Percentiles rank a stretch among this genome's conserved stretches.
Evolutionary conservation across 1,140 invertebrate genomes (phyloP).

Genomic region (Philopotamus ludificatus): DNA sequence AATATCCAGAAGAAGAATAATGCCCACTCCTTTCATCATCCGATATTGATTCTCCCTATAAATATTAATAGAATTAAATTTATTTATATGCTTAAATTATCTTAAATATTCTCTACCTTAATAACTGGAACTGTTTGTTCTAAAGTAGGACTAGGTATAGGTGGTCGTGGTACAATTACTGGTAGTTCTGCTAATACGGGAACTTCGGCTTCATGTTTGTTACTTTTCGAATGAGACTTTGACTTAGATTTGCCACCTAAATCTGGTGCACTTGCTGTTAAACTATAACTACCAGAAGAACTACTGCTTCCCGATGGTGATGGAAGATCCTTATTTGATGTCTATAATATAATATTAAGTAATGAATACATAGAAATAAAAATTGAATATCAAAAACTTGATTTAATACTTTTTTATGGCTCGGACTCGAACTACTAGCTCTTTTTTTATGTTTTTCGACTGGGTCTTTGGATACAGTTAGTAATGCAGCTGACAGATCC

Average conservation of each 20-base stretch:
- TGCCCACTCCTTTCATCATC: constrained; percentile 69
- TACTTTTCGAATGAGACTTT: constrained; percentile 41
- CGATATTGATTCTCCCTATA: constrained; percentile 56
- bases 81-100: not conserved
- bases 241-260: constrained; percentile 47
- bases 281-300: constrained; percentile 66
- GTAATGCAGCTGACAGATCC: constrained; percentile 9
- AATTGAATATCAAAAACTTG: too few species aligned
- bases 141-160: constrained; percentile 42
- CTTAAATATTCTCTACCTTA: constrained; percentile 35
- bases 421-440: constrained; percentile 31
- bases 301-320: constrained; percentile 62
- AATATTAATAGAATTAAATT: not conserved
- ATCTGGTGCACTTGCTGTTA: constrained; percentile 59
- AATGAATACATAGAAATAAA: too few species aligned
- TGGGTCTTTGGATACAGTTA: constrained; percentile 20
- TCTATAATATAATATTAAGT: constrained; percentile 29
- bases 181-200: constrained; percentile 30
- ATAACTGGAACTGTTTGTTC: constrained; percentile 39
- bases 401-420: constrained; percentile 31
- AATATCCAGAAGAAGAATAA: constrained; percentile 76
- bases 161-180: constrained; percentile 22
- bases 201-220: constrained; percentile 41
- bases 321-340: constrained; percentile 34
- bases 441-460: constrained; percentile 34